A percentile compares a stretch with the other conserved stretches of the same genome.
These are phyloP conservation scores for Zalophus californianus DNA, from an alignment of 2,797 vertebrate genomes.

Conservation along the genomic window DNA sequence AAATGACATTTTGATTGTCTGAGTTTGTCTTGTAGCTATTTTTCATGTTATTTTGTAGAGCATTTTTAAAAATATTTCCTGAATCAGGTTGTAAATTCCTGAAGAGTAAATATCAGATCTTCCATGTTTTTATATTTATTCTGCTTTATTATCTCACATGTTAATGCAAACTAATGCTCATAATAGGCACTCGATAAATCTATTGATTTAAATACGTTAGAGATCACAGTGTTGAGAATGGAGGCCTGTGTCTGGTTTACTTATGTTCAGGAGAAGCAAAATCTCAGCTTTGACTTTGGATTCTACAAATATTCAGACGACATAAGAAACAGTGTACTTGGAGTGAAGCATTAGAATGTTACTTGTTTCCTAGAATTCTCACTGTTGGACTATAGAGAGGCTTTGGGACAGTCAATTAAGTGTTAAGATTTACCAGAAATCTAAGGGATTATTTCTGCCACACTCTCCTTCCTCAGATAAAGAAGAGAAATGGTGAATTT, in stretches of 20 bases:
- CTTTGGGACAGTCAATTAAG: neutral
- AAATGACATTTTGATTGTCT: neutral
- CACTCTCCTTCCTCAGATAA: neutral
- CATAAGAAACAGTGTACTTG: neutral
- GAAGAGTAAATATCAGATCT: neutral
- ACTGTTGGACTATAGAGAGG: neutral
- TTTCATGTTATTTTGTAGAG: neutral
- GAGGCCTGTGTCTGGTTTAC: neutral
- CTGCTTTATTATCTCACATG: slow-evolving; percentile 6
- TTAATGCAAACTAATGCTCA: slow-evolving; percentile 1
- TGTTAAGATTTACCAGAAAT: neutral
- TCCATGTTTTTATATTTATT: slow-evolving; percentile 7
- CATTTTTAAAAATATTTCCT: slow-evolving; percentile 14
- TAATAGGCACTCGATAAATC: neutral
- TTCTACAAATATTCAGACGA: neutral
- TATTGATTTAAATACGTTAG: neutral
- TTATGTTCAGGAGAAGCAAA: neutral
- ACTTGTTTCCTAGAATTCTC: slow-evolving; percentile 21
- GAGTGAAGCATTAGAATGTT: neutral
- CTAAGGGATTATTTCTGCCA: neutral
- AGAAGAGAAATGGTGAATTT: slow-evolving; percentile 25
- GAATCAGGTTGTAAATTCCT: slow-evolving; percentile 51
- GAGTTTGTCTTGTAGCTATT: neutral
- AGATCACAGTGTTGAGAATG: neutral
- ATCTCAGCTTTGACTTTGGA: slow-evolving; percentile 34